Evolutionary conservation across 2,888 invertebrate species (phyloP).

Genomic region (Orchesellides sinensis): DNA sequence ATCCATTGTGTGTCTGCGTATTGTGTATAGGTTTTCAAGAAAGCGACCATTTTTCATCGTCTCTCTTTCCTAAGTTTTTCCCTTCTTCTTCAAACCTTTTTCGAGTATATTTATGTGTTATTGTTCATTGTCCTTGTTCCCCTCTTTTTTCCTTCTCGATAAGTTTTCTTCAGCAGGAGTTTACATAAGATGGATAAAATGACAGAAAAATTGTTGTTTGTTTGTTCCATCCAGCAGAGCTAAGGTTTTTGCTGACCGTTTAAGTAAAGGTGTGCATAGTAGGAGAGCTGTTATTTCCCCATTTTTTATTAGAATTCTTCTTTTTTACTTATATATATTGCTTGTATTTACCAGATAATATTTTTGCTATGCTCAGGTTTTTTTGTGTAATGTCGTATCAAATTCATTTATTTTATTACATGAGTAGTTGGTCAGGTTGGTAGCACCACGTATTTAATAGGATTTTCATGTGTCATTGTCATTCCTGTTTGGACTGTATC

Average conservation of each 20-base stretch:
- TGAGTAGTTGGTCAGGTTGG: slow-evolving; percentile 15
- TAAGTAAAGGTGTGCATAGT: slow-evolving; percentile 34
- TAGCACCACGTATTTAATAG: slow-evolving; percentile 32
- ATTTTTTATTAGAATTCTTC: not conserved
- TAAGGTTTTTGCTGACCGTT: slow-evolving; percentile 60
- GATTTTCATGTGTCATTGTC: slow-evolving; percentile 51
- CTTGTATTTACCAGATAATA: not conserved
- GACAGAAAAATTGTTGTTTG: slow-evolving; percentile 65
- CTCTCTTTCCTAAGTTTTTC: slow-evolving; percentile 26
- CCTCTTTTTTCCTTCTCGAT: slow-evolving; percentile 46
- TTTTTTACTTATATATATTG: not conserved
- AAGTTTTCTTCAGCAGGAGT: slow-evolving; percentile 60
- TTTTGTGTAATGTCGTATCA: slow-evolving; percentile 34
- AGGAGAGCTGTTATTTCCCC: slow-evolving; percentile 2
- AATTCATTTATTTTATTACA: slow-evolving; percentile 61
- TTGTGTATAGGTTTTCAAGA: slow-evolving; percentile 33
- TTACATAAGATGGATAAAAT: slow-evolving; percentile 64
- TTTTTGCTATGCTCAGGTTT: not conserved
- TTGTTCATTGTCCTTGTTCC: slow-evolving; percentile 65
- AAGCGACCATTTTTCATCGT: slow-evolving; percentile 65
- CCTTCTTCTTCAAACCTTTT: slow-evolving; percentile 12
- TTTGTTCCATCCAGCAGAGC: slow-evolving; percentile 67
- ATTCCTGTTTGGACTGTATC: slow-evolving; percentile 6
- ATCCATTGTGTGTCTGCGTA: slow-evolving; percentile 32
- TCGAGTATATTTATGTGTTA: slow-evolving; percentile 42